A percentile compares a stretch with the other conserved stretches of the same genome.
These are phyloP conservation scores for Acanthoscelides obtectus DNA, from an alignment of 2,888 invertebrate species.

Conservation along the genomic window DNA sequence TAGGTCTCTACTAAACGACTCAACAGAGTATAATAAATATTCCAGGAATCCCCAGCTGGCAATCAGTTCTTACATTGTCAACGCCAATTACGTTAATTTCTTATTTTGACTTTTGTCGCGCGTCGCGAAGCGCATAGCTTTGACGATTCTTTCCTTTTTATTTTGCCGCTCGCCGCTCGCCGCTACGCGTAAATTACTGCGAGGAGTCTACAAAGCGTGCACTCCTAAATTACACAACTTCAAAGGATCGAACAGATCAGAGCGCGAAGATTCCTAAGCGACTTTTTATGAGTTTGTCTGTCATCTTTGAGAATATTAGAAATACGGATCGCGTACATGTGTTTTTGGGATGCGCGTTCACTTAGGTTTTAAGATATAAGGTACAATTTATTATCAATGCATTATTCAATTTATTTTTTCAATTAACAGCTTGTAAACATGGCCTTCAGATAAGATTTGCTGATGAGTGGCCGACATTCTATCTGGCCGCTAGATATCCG, in stretches of 20 bases:
- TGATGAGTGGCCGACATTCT: no score
- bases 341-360: neutral
- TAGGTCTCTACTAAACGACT: neutral
- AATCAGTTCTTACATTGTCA: conserved; percentile 2
- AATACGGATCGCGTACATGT: neutral
- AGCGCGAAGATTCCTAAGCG: neutral
- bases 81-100: conserved; percentile 5
- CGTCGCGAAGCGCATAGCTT: neutral
- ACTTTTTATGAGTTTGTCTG: neutral
- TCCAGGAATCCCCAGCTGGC: neutral
- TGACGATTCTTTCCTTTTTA: neutral
- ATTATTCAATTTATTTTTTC: no score
- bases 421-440: no score
- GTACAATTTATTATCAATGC: no score
- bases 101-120: neutral
- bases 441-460: no score
- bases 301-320: neutral
- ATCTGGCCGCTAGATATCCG: no score
- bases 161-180: neutral
- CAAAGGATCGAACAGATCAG: neutral
- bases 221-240: neutral
- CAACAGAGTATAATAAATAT: neutral
- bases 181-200: neutral
- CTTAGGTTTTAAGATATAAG: no score
- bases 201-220: neutral